A percentile compares a stretch with the other conserved stretches of the same genome.
These are phyloP conservation scores for Cyclophora punctaria DNA, from an alignment of 2,888 invertebrate genomes.

Conservation along the genomic window DNA sequence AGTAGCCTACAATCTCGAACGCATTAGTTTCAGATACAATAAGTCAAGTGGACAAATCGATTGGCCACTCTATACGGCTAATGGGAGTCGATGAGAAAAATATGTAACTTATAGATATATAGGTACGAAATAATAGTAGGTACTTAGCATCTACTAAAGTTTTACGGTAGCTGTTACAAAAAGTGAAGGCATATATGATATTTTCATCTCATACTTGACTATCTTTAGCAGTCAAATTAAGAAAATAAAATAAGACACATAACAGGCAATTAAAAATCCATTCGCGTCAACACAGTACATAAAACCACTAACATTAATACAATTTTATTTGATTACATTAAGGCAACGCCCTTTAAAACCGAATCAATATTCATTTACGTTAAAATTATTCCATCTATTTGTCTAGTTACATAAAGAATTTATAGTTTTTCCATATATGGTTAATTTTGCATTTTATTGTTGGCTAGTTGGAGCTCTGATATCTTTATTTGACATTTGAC, in stretches of 20 bases:
- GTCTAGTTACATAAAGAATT: slow-evolving; percentile 42
- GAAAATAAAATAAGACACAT: too few relatives aligned
- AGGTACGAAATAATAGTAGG: too few relatives aligned
- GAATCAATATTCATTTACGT: slow-evolving; percentile 40
- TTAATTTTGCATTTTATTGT: slow-evolving; percentile 11
- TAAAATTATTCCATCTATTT: slow-evolving; percentile 47
- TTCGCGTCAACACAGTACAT: too few relatives aligned
- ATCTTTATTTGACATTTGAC: slow-evolving; percentile 8
- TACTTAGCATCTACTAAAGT: too few relatives aligned
- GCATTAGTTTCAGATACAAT: slow-evolving; percentile 18
- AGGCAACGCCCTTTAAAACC: slow-evolving; percentile 5
- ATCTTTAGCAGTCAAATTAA: too few relatives aligned
- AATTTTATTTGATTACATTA: too few relatives aligned
- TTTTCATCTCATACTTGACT: too few relatives aligned
- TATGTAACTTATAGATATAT: slow-evolving; percentile 9
- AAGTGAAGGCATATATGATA: too few relatives aligned
- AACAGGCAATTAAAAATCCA: too few relatives aligned
- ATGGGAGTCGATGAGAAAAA: slow-evolving; percentile 22
- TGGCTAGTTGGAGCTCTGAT: slow-evolving; percentile 12
- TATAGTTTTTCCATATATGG: slow-evolving; percentile 35
- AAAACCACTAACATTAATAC: too few relatives aligned
- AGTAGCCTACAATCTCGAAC: slow-evolving; percentile 14
- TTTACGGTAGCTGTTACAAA: too few relatives aligned
- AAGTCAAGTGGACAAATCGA: slow-evolving; percentile 26
- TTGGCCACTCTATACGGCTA: slow-evolving; percentile 13